These are phyloP conservation scores for Calephelis nemesis DNA, from an alignment of 1,140 invertebrate species.

Conservation along the genomic window DNA sequence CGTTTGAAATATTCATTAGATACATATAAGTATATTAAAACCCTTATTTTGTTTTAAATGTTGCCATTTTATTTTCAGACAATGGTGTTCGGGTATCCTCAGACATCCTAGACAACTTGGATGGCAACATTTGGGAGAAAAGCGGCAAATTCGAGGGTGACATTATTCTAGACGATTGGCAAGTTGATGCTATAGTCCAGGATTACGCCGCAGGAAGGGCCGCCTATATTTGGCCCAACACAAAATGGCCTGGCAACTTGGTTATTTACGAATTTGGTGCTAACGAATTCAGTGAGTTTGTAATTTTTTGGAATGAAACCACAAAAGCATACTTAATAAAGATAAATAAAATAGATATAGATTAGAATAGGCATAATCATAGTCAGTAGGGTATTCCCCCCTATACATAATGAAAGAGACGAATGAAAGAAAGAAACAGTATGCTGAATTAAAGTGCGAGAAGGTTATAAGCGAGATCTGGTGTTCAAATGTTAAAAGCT, in stretches of 20 bases:
- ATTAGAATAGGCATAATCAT: too few species aligned
- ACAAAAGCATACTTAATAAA: too few species aligned
- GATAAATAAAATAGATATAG: too few species aligned
- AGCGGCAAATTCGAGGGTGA: conserved; percentile 76
- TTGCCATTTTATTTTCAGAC: conserved; percentile 20
- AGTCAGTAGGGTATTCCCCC: too few species aligned
- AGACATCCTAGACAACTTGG: conserved; percentile 34
- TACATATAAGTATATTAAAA: too few species aligned
- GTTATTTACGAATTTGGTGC: conserved; percentile 49
- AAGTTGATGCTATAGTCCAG: conserved; percentile 44
- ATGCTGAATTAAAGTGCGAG: too few species aligned
- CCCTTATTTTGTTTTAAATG: not conserved
- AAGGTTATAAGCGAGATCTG: too few species aligned
- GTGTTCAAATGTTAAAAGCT: too few species aligned
- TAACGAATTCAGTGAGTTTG: conserved; percentile 42
- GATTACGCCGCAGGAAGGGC: conserved; percentile 40
- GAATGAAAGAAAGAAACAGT: too few species aligned
- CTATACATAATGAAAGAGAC: too few species aligned
- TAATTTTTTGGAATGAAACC: not conserved
- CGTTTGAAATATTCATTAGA: too few species aligned
- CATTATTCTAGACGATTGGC: conserved; percentile 60
- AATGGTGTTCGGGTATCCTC: conserved; percentile 34
- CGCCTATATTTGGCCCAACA: conserved; percentile 45
- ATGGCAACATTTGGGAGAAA: conserved; percentile 51
- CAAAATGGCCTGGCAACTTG: conserved; percentile 46